Evolutionary conservation across 2,113 vertebrate species (phyloP).

Genomic region (Crotalus tigris): DNA sequence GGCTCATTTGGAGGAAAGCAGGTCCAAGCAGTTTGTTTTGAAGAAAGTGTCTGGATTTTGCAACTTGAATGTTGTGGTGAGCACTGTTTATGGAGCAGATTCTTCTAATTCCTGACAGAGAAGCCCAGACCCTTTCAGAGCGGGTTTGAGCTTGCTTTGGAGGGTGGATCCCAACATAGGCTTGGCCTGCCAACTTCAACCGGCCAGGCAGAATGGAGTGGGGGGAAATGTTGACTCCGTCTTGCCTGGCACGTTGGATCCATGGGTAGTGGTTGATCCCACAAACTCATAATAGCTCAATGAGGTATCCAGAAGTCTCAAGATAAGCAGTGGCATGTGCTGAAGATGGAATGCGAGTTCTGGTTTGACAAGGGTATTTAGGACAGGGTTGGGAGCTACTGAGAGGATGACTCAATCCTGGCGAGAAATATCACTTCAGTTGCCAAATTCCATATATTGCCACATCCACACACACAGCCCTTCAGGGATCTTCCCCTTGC

Average conservation of each 20-base stretch:
- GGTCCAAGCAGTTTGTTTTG: background rate
- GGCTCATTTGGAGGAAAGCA: background rate
- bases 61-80: constrained; percentile 4
- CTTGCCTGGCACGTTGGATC: background rate
- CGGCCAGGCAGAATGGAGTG: background rate
- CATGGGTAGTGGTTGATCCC: background rate
- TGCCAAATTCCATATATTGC: background rate
- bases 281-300: background rate
- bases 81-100: constrained; percentile 7
- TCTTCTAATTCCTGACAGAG: constrained; percentile 7
- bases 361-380: background rate
- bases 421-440: background rate
- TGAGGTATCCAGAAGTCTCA: background rate
- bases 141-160: background rate
- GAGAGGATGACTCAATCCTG: background rate
- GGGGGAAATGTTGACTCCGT: background rate
- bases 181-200: background rate
- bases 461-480: background rate
- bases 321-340: background rate
- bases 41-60: background rate
- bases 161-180: background rate
- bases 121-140: background rate
- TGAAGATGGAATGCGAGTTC: too few relatives aligned
- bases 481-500: background rate
- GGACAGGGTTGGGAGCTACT: background rate